A percentile compares a stretch with the other conserved stretches of the same genome.
phyloP scores from a whole-genome alignment of 2,888 invertebrate species.

The Ophion ventricosus region DNA sequence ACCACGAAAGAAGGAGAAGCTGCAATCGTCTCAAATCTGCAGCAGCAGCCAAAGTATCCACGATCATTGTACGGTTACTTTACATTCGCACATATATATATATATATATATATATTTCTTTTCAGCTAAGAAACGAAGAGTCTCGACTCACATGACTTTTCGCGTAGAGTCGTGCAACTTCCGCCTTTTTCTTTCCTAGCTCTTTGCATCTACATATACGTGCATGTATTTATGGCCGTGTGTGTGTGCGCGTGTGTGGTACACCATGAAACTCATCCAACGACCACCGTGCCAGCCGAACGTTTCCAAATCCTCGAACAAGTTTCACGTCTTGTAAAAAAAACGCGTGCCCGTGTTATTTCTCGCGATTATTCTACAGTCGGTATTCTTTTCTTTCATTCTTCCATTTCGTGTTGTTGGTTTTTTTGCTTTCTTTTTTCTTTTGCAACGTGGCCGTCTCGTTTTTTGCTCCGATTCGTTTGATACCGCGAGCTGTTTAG shows the following conservation, averaged over 20 bases:
- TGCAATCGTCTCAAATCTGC: constrained; percentile 43
- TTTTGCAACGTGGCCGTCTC: background rate
- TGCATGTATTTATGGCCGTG: background rate
- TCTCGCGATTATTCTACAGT: constrained; percentile 57
- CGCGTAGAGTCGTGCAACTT: background rate
- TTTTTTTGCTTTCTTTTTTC: background rate
- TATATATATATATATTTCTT: background rate
- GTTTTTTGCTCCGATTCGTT: constrained; percentile 5
- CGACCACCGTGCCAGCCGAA: constrained; percentile 64
- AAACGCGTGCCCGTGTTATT: constrained; percentile 62
- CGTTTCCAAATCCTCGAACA: constrained; percentile 66
- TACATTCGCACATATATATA: background rate
- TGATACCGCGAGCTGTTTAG: background rate
- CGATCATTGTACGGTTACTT: background rate
- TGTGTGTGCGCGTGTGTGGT: constrained; percentile 6
- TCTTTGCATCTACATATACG: background rate
- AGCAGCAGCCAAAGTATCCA: constrained; percentile 41
- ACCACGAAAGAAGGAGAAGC: constrained; percentile 33
- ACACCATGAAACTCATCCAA: constrained; percentile 55
- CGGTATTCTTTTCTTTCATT: constrained; percentile 22
- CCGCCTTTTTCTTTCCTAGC: constrained; percentile 1
- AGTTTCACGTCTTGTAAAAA: constrained; percentile 65
- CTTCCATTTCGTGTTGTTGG: background rate
- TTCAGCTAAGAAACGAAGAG: background rate
- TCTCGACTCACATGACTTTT: background rate